Conservation (phyloP, 1,140 invertebrate genomes). For the Drosophila azteca region DNA sequence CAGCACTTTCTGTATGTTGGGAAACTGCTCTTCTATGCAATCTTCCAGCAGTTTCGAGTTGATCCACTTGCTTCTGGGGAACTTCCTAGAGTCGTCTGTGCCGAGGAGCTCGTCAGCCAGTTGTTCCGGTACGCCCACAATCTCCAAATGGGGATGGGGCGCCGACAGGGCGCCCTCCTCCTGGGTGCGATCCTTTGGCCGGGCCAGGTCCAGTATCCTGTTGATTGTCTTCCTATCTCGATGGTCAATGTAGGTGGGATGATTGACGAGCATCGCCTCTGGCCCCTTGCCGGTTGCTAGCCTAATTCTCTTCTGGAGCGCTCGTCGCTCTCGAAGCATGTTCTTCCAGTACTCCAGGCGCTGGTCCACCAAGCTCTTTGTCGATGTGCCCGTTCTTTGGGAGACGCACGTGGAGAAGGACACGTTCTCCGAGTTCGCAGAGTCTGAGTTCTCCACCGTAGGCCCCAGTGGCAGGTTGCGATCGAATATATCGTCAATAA, state of each 20-base stretch:
- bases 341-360: conserved; percentile 73
- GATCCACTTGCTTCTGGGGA: conserved; percentile 7
- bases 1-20: conserved; percentile 27
- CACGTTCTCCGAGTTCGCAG: no score
- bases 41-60: conserved; percentile 1
- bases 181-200: conserved; percentile 4
- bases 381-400: no score
- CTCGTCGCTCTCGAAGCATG: conserved; percentile 44
- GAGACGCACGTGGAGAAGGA: no score
- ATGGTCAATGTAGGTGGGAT: conserved; percentile 12
- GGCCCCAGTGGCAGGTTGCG: no score
- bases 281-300: conserved; percentile 23
- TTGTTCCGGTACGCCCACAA: conserved; percentile 3
- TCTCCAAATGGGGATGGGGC: not conserved
- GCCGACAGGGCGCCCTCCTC: no score
- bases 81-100: not conserved
- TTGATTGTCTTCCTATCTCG: conserved; percentile 31
- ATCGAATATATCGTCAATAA: no score
- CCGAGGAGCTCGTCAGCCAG: not conserved
- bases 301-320: conserved; percentile 33
- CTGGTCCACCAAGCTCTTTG: conserved; percentile 41
- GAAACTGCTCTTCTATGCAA: not conserved
- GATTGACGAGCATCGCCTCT: conserved; percentile 34
- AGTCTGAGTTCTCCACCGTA: no score
- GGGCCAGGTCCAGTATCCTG: conserved; percentile 26